Evolutionary conservation across 2,888 invertebrate genomes (phyloP).

Genomic region (Agrilus cyanescens): DNA sequence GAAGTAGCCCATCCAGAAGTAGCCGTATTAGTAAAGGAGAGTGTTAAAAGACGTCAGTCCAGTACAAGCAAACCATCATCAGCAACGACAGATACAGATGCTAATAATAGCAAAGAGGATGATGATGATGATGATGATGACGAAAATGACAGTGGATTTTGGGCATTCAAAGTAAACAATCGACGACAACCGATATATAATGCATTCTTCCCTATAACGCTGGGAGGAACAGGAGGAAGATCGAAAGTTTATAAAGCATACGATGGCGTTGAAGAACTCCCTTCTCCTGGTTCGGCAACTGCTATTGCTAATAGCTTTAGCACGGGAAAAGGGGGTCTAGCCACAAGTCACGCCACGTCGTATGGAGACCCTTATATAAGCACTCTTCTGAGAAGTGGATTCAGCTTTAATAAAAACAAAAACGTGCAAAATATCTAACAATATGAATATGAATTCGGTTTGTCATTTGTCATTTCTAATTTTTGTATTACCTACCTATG

Average conservation of each 20-base stretch:
- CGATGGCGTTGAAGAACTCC: constrained; percentile 26
- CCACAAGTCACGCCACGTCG: constrained; percentile 60
- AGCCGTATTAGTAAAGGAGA: constrained; percentile 12
- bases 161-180: constrained; percentile 28
- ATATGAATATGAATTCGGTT: too few species aligned
- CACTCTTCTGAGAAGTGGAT: constrained; percentile 31
- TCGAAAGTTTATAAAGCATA: constrained; percentile 22
- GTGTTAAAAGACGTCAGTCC: constrained; percentile 14
- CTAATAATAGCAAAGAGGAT: too few species aligned
- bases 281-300: constrained; percentile 47
- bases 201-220: constrained; percentile 57
- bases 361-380: constrained; percentile 47
- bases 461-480: too few species aligned
- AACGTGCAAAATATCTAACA: too few species aligned
- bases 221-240: constrained; percentile 33
- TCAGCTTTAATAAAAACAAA: constrained; percentile 7
- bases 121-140: constrained; percentile 45
- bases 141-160: constrained; percentile 31
- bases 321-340: constrained; percentile 57
- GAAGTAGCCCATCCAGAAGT: constrained; percentile 18
- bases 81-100: constrained; percentile 14
- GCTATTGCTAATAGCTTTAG: constrained; percentile 65
- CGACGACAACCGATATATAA: constrained; percentile 36
- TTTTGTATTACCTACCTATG: too few species aligned
- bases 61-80: constrained; percentile 7